A percentile compares a stretch with the other conserved stretches of the same genome.
phyloP scores from a whole-genome alignment of 2,113 vertebrate species.

The Notothenia coriiceps region DNA sequence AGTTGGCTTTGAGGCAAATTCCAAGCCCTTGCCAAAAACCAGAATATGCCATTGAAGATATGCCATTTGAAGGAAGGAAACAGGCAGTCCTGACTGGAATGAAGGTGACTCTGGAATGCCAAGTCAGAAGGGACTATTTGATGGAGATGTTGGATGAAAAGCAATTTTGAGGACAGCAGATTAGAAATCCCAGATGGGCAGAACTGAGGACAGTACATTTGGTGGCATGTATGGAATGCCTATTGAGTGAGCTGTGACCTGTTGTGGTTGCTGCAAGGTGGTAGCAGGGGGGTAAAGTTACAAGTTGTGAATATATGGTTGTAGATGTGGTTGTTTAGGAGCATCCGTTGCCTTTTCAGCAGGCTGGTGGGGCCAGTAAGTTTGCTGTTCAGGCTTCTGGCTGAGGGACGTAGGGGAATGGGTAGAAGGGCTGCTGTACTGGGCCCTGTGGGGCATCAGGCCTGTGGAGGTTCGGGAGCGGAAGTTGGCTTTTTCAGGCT shows the following conservation, averaged over 20 bases:
- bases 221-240: neutral
- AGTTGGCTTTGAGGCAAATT: neutral
- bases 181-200: constrained; percentile 53
- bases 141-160: constrained; percentile 76
- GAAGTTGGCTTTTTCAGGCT: neutral
- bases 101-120: neutral
- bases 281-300: too few relatives aligned
- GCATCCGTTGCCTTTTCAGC: neutral
- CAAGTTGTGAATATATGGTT: too few relatives aligned
- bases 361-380: too few relatives aligned
- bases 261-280: too few relatives aligned
- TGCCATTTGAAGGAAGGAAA: neutral
- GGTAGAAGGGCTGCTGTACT: neutral
- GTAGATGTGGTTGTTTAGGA: neutral
- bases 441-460: neutral
- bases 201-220: constrained; percentile 44
- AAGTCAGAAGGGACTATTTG: constrained; percentile 43
- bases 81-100: constrained; percentile 8
- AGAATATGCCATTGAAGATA: neutral
- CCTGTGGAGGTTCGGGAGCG: neutral
- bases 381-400: neutral
- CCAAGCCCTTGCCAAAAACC: neutral
- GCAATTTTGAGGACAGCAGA: constrained; percentile 74
- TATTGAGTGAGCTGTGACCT: too few relatives aligned
- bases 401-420: neutral